Base-by-base conservation (phyloP, 2,888 invertebrate genomes). In the Melitaea athalia region DNA sequence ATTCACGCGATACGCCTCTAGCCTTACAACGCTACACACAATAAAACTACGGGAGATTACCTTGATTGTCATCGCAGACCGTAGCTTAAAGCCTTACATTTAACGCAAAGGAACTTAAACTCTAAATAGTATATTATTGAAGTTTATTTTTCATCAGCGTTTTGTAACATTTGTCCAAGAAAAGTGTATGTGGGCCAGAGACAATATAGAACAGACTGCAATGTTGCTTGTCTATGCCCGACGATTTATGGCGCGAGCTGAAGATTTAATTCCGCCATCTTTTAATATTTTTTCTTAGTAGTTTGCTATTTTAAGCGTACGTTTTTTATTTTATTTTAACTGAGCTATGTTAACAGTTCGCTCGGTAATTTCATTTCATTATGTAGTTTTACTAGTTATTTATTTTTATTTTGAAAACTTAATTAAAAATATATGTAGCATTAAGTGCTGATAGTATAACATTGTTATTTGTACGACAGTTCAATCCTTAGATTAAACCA, bases 211-310 rank as follows among this genome's bases (percentile, higher is more conserved):
- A 83, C 82, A 80, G 79, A 80, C 85, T 85, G 85, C 85, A 85
- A 84, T 90, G 90, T 89, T 82, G 79, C 83, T 85, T 89, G 89
- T 89, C 90, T 88, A 86, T 88, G 85, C 76, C 74, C 75, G 78
- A 79, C 82, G 85, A 90, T 90, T 89, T 88, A 91, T 86, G 78
- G 87, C 78, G 79, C 74, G 74, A 77, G 78, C 76, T 77, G 78
- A 70, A 68, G 79, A 78, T 83, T 82, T 86, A 85, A 87, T 86
- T 88, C 87, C 78, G 79, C 81, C 76, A 81, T 81, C 79, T 83
- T 82, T 83, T 79, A 73, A 68, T 72, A 76, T 73, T 77, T 77
- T 75, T 73, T 71, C 63, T 63, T 70, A 24, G 59, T 62, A 59
- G 55, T 64, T 71, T 45, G 72, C 68, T 68, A 72, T 71, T 69